A percentile compares a stretch with the other conserved stretches of the same genome.
phyloP scores from a whole-genome alignment of 2,113 vertebrate species.

The Machaerirhynchus nigripectus region DNA sequence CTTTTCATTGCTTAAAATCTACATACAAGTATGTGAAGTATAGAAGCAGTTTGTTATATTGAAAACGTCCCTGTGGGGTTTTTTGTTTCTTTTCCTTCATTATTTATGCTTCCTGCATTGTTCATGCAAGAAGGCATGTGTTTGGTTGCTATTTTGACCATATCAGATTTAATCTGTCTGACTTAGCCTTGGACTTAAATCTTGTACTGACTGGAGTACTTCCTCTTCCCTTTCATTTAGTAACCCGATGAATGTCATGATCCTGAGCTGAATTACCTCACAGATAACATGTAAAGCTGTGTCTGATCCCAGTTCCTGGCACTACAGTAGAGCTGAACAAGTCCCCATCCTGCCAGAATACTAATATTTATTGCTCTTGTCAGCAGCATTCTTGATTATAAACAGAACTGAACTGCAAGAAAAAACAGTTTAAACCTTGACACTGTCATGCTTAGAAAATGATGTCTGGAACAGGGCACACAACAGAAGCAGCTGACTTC shows the following conservation, averaged over 20 bases:
- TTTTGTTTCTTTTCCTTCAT: neutral
- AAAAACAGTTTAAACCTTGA: neutral
- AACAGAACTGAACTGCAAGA: neutral
- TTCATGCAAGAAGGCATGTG: neutral
- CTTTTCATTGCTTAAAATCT: neutral
- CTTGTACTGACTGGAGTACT: neutral
- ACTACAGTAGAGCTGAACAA: neutral
- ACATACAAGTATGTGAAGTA: neutral
- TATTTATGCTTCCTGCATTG: neutral
- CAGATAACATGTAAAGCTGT: neutral
- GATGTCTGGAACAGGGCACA: neutral
- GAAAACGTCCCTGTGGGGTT: neutral
- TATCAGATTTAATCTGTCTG: neutral
- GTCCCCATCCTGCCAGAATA: neutral
- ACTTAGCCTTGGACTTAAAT: neutral
- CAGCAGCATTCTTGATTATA: neutral
- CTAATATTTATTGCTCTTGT: neutral
- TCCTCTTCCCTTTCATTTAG: neutral
- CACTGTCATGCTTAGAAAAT: neutral
- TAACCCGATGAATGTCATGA: neutral
- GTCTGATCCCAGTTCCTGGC: neutral
- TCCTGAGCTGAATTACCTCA: neutral
- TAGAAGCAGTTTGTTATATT: neutral
- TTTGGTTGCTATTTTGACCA: neutral
- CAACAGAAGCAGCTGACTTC: neutral